Base-by-base conservation (phyloP, 2,797 vertebrate genomes). In the Galago senegalensis region DNA sequence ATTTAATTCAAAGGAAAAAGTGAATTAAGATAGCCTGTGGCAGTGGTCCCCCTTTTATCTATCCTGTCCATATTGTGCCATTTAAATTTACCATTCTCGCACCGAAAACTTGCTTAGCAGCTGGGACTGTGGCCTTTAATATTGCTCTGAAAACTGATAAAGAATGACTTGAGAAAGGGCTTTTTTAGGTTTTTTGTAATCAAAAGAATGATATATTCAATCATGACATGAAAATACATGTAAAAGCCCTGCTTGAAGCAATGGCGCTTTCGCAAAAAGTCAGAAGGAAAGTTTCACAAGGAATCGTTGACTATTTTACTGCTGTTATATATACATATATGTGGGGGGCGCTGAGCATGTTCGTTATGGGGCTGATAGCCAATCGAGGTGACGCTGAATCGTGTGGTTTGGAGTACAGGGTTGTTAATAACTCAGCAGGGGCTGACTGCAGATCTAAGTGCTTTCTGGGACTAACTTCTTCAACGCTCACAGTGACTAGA, bases 1-100 rank as follows among this genome's bases (percentile, higher is more conserved):
- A 92, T 87, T 94, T 96, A 96, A 97, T 94, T 96, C 95, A 96
- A 96, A 93, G 87, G 69, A 87, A 95, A 91, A 87, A 81, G 87
- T 84, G 97, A 97, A 92, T 79, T 86, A 77, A 89, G 89, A 91
- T 49, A 89, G 85, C 94, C 94, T 9, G n/a, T 0, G 1, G 91
- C 89, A 92, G 16, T 43, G 10, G 37, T 46, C 77, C 80, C 7
- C 27, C 87, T 95, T 92, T 94, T 94, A 95, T 96, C 96, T 96
- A 12, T 61, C 77, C 77, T 80, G 80, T 79, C 87, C 96, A 89
- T 58, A 77, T 69, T 95, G 94, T 81, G 53, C 92, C 93, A 37
- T 93, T 96, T 95, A 93, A 97, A 97, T 96, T 16, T 67, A 73
- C 79, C 91, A 13, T 97, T 96, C 89, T 89, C 46, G 76, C 60